These are phyloP conservation scores for Drosophila putrida DNA, from an alignment of 2,888 invertebrate genomes.

Conservation along the genomic window DNA sequence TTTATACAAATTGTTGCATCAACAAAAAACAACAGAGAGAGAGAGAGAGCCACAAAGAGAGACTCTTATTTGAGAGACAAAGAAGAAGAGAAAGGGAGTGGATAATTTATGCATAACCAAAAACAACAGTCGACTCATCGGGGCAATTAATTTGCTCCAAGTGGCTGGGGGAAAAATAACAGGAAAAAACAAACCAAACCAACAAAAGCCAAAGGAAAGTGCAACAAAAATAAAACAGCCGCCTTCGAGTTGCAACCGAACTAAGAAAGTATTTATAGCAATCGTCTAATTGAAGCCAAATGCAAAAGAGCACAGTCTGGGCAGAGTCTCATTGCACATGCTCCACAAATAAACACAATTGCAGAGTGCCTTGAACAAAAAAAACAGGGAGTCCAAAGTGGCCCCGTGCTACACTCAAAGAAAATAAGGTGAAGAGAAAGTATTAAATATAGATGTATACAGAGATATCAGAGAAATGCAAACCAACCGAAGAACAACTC, in stretches of 20 bases:
- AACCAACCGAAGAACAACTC: too few relatives aligned
- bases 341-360: constrained; percentile 45
- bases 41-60: constrained; percentile 9
- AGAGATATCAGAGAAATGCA: too few relatives aligned
- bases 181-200: constrained; percentile 21
- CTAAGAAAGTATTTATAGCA: constrained; percentile 43
- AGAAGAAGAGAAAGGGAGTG: constrained; percentile 6
- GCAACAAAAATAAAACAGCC: constrained; percentile 59
- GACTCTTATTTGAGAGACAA: background rate
- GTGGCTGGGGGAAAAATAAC: constrained; percentile 14
- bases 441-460: background rate
- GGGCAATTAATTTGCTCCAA: constrained; percentile 66
- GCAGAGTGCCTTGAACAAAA: constrained; percentile 4
- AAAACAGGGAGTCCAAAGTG: constrained; percentile 13
- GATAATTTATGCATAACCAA: constrained; percentile 64
- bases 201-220: constrained; percentile 43
- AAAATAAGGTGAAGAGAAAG: background rate
- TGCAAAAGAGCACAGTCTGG: constrained; percentile 40
- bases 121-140: constrained; percentile 47
- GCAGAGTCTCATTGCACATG: constrained; percentile 26
- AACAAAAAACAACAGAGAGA: constrained; percentile 15
- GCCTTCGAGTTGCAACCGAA: constrained; percentile 15
- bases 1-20: constrained; percentile 69
- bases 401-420: constrained; percentile 17
- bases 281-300: constrained; percentile 59